Percentiles rank a stretch among this genome's conserved stretches.
These are phyloP conservation scores for Fabriciana adippe DNA, from an alignment of 2,888 invertebrate genomes.

Conservation along the genomic window DNA sequence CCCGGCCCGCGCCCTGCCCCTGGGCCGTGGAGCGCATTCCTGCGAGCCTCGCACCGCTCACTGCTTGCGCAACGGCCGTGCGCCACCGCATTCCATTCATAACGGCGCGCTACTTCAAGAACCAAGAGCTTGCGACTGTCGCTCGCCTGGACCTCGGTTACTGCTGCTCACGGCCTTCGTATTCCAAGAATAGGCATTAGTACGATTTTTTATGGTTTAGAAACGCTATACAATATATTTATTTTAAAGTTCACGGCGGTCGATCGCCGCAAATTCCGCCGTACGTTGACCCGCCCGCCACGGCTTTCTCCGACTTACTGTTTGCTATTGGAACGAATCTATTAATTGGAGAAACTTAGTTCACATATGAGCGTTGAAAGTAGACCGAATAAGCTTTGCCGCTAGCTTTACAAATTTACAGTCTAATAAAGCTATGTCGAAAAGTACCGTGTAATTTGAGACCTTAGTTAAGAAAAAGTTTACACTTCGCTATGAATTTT, in stretches of 20 bases:
- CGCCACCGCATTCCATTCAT: conserved; percentile 79
- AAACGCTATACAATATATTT: conserved; percentile 78
- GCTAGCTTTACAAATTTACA: conserved; percentile 17
- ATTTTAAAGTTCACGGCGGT: conserved; percentile 72
- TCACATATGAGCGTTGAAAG: conserved; percentile 81
- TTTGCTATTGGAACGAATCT: conserved; percentile 82
- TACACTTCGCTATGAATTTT: neutral
- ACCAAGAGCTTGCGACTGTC: conserved; percentile 34
- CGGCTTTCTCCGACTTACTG: conserved; percentile 78
- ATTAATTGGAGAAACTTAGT: conserved; percentile 82
- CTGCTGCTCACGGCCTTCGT: conserved; percentile 34
- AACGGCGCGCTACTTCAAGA: conserved; percentile 56
- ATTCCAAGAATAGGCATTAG: conserved; percentile 53
- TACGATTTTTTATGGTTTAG: conserved; percentile 73
- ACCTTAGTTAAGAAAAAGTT: conserved; percentile 1
- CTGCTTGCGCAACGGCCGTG: conserved; percentile 72
- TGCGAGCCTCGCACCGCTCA: conserved; percentile 60
- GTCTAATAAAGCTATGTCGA: conserved; percentile 5
- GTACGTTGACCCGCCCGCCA: conserved; percentile 75
- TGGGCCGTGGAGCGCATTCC: conserved; percentile 44
- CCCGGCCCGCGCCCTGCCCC: conserved; percentile 45
- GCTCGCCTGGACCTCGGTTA: conserved; percentile 22
- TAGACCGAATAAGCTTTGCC: conserved; percentile 49
- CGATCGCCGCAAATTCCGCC: conserved; percentile 73
- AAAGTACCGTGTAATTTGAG: conserved; percentile 7